phyloP scores from a whole-genome alignment of 2,113 vertebrate species.

The Meleagris gallopavo region DNA sequence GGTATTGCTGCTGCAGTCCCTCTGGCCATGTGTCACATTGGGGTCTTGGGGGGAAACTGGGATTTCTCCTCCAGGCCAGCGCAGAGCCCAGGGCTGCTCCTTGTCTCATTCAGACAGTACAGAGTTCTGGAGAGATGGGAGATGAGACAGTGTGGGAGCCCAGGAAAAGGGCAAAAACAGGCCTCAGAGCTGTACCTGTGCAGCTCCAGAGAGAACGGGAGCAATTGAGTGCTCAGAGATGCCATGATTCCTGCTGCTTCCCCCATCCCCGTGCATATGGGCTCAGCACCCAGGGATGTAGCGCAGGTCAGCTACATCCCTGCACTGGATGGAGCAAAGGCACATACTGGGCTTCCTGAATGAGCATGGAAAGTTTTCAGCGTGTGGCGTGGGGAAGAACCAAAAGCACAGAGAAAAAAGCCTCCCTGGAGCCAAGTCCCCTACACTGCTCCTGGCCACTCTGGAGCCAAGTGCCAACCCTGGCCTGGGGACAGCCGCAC shows the following conservation, averaged over 20 bases:
- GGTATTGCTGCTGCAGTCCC: not conserved
- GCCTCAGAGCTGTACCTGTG: not conserved
- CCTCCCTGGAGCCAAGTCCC: not conserved
- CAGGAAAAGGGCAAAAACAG: not conserved
- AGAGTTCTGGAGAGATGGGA: not conserved
- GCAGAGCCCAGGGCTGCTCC: not conserved
- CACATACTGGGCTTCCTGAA: not conserved
- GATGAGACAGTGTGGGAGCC: not conserved
- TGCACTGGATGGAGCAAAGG: not conserved
- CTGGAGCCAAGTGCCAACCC: not conserved
- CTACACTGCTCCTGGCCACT: not conserved
- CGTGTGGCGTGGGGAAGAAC: not conserved
- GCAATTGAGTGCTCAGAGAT: not conserved
- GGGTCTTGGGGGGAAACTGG: fast-evolving
- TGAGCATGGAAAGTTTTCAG: not conserved
- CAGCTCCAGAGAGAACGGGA: not conserved
- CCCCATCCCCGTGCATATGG: not conserved
- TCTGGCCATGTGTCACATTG: too few species aligned
- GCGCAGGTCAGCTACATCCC: not conserved
- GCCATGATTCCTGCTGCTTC: not conserved
- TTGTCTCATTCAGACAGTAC: too few species aligned
- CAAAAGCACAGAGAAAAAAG: not conserved
- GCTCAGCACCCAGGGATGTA: not conserved
- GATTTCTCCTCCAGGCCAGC: not conserved
- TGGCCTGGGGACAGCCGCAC: not conserved